Evolutionary conservation across 2,888 invertebrate genomes (phyloP).

Genomic region (Myopa tessellatipennis): DNA sequence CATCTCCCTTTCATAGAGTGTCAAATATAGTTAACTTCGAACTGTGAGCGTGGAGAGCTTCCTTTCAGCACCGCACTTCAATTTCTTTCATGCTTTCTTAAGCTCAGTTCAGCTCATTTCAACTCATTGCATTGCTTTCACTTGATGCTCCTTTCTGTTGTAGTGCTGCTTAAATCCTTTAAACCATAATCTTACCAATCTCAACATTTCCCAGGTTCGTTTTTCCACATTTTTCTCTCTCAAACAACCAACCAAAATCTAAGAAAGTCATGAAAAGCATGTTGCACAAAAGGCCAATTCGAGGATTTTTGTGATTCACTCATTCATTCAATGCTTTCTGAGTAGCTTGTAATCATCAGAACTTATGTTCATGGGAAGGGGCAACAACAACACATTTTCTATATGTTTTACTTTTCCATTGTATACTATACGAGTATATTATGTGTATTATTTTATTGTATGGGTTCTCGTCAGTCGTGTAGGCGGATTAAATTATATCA

Average conservation of each 20-base stretch:
- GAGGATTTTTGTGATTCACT: constrained; percentile 33
- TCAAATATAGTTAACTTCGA: background rate
- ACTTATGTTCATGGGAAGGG: constrained; percentile 10
- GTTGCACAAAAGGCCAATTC: constrained; percentile 31
- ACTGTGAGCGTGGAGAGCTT: background rate
- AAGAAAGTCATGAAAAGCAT: constrained; percentile 16
- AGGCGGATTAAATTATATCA: too few species aligned
- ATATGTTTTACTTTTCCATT: background rate
- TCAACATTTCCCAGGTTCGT: constrained; percentile 38
- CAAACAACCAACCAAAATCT: background rate
- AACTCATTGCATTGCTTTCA: constrained; percentile 28
- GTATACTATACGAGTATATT: background rate
- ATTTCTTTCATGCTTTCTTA: constrained; percentile 17
- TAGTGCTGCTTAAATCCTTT: constrained; percentile 33
- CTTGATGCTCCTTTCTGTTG: constrained; percentile 40
- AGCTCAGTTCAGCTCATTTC: constrained; percentile 5
- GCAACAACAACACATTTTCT: background rate
- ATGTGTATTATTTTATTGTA: too few species aligned
- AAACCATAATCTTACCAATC: constrained; percentile 49
- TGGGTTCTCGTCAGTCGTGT: too few species aligned
- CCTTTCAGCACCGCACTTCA: background rate
- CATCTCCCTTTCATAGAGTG: too few species aligned
- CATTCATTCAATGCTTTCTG: constrained; percentile 19
- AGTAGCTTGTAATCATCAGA: constrained; percentile 4
- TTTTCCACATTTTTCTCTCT: background rate